Percentiles rank a stretch among this genome's conserved stretches.
Evolutionary conservation across 2,113 vertebrate genomes (phyloP).

Genomic region (Protomyctophum bolini): DNA sequence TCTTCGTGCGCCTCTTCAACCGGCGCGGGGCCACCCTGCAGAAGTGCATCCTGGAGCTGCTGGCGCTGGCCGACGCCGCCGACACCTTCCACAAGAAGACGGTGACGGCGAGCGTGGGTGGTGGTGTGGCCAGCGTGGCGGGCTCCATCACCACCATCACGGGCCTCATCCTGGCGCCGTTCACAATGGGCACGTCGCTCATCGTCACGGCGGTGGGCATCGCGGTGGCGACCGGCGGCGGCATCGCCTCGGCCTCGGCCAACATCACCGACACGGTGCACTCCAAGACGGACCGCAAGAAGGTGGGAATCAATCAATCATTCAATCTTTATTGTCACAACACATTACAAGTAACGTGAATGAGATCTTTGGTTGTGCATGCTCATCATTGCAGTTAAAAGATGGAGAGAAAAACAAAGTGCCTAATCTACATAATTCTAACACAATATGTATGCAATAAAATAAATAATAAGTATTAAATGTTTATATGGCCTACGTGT

Average conservation of each 20-base stretch:
- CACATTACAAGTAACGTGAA: too few relatives aligned
- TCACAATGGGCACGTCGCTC: conserved; percentile 79
- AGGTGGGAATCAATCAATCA: conserved; percentile 10
- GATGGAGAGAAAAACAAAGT: too few relatives aligned
- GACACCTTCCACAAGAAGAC: conserved; percentile 80
- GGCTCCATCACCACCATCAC: conserved; percentile 81
- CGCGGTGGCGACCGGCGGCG: conserved; percentile 75
- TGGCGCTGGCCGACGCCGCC: conserved; percentile 64
- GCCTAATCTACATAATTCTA: too few relatives aligned
- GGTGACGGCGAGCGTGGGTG: conserved; percentile 71
- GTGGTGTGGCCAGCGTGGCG: conserved; percentile 74
- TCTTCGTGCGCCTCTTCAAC: conserved; percentile 74
- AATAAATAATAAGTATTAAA: too few relatives aligned
- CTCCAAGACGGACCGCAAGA: conserved; percentile 77
- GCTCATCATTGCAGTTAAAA: too few relatives aligned
- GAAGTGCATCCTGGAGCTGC: conserved; percentile 69
- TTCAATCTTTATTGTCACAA: too few relatives aligned
- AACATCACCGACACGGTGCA: conserved; percentile 81
- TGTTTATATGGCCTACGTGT: too few relatives aligned
- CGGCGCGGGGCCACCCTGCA: conserved; percentile 63
- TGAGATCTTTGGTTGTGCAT: too few relatives aligned
- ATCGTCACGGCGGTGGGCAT: conserved; percentile 80
- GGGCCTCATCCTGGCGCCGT: conserved; percentile 78
- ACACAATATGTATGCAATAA: too few relatives aligned
- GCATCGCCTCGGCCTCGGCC: conserved; percentile 77